Evolutionary conservation across 2,888 invertebrate genomes (phyloP), one percentile per base, ranked within the genome.

Genomic region (Heliconius sara): DNA sequence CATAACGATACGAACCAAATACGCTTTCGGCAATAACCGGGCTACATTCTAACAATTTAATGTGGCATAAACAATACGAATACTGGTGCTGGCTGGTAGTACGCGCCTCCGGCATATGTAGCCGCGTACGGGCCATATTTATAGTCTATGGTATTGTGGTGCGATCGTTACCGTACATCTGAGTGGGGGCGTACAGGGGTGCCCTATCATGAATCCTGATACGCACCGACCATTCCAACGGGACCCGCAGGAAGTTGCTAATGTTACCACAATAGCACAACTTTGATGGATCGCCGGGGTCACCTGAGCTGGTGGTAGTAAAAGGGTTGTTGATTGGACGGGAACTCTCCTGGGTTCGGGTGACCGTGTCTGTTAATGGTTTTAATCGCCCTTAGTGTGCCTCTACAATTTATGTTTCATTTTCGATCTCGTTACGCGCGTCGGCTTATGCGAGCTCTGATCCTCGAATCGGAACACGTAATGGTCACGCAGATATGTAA

Each of bases 21-120:
- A 94, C 93, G 92, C 91, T 95, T 93, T 93, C 90, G 91, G 93
- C 94, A 95, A 94, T 95, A 95, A 94, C 93, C 90, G 90, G 89
- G 91, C 91, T 92, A 92, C 94, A 93, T 94, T 95, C 91, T 91
- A 94, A 92, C 94, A 94, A 95, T 95, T 95, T 94, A 95, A 95
- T 95, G 91, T 91, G 86, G 88, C 88, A 94, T 95, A 94, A 94
- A 95, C 95, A 95, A 94, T 94, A 93, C 92, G 89, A 93, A 94
- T 91, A 92, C 91, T 88, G 86, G 90, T 88, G 86, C 87, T 86
- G 84, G 87, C 83, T 86, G 85, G 86, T 87, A 89, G 91, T 91
- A 91, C 90, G 91, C 91, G 91, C 89, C 88, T 88, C 87, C 85
- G 85, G 91, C 91, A 90, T 92, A 91, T 91, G 91, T 90, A 90